Percentiles rank a stretch among this genome's conserved stretches.
phyloP scores from a whole-genome alignment of 2,888 invertebrate species.

The Stegophylla sp. region DNA sequence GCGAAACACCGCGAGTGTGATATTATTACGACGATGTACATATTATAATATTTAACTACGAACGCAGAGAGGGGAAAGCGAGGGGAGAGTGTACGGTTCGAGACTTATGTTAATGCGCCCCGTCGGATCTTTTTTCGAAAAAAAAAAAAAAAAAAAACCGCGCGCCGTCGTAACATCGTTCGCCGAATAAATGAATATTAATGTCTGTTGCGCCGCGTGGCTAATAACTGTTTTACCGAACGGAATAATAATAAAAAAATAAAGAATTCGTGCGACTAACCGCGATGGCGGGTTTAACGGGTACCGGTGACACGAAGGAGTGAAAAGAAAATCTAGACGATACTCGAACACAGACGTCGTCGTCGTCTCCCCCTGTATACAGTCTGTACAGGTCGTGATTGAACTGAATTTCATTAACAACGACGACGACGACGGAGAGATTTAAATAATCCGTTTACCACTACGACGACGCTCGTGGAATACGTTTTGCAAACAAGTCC shows the following conservation, averaged over 20 bases:
- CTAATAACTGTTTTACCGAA: slow-evolving; percentile 46
- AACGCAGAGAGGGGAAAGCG: background rate
- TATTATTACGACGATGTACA: too few relatives aligned
- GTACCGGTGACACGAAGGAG: background rate
- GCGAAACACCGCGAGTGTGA: background rate
- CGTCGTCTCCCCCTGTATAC: too few relatives aligned
- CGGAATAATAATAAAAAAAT: background rate
- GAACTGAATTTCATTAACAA: slow-evolving; percentile 33
- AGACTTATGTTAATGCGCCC: slow-evolving; percentile 51
- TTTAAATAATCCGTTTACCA: slow-evolving; percentile 10
- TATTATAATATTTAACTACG: too few relatives aligned
- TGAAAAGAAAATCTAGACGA: slow-evolving; percentile 1
- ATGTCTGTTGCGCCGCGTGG: slow-evolving; percentile 1
- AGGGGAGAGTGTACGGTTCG: background rate
- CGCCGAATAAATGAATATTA: slow-evolving; percentile 51
- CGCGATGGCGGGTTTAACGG: slow-evolving; percentile 11
- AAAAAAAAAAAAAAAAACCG: too few relatives aligned
- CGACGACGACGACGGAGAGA: background rate
- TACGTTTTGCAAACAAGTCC: too few relatives aligned
- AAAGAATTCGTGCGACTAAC: background rate
- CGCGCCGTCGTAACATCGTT: slow-evolving; percentile 34
- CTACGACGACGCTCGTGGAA: background rate
- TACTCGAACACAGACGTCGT: slow-evolving; percentile 27
- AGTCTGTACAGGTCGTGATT: slow-evolving; percentile 10
- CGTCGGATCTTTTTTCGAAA: slow-evolving; percentile 38